Evolutionary conservation across 2,888 invertebrate genomes (phyloP), one percentile per base, ranked within the genome.

Genomic region (Xylota segnis): DNA sequence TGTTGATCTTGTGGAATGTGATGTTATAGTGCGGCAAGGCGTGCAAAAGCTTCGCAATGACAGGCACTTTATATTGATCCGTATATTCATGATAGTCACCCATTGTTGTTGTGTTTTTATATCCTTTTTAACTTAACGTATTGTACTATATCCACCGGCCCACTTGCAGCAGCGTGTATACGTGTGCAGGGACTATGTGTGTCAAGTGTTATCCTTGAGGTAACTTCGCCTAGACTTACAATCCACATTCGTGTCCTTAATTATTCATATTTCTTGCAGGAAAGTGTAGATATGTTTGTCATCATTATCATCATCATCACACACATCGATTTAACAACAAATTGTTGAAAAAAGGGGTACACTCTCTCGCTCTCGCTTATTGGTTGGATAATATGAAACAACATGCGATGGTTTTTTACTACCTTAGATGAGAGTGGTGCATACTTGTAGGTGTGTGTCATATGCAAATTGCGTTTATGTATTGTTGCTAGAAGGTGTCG

Each of bases 11-110:
- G 91, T 97, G 96, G 90, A 98, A 95, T 89, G 96, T 96, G 90
- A 98, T 96, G 93, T 98, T 98, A 92, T 98, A 94, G 93, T 98
- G 98, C 87, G 98, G 98, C 93, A 98, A 94, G 90, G 95, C 94
- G 93, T 98, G 98, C 92, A 98, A 95, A 93, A 97, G 94, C 93
- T 95, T 95, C 91, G 97, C 97, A 93, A 98, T 95, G 91, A 95
- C 95, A 93, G 97, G 96, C 93, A 96, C 95, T 93, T 95, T 94
- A 94, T 97, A 97, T 90, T 94, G 94, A 94, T 96, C 96, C 92
- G 95, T 95, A 77, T 91, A 91, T 88, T 91, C 91, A 86, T 90
- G 91, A 87, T 91, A 92, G 88, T 91, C 91, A 52, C 90, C 92
- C 92, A 91, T 91, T 86, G 66, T 83, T 37, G 37, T n/a, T 47